Conservation (phyloP, 2,113 vertebrate genomes). For the Hemicordylus capensis region DNA sequence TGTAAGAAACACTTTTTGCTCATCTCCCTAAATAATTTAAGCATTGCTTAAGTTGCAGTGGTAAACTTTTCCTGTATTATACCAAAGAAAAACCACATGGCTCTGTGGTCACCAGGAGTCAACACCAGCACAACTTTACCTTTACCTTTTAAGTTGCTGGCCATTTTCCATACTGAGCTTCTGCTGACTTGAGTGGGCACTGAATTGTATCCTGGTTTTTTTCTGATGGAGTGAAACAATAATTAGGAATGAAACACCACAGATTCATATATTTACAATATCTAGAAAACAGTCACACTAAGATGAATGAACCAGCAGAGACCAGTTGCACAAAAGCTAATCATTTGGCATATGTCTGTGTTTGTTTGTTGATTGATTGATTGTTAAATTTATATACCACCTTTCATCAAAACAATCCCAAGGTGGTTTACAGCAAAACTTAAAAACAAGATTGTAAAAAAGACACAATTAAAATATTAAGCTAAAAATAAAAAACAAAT, state of each 20-base stretch:
- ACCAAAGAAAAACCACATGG: too few relatives aligned
- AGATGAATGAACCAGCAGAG: background rate
- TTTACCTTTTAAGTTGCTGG: constrained; percentile 9
- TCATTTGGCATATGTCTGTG: background rate
- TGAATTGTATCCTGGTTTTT: background rate
- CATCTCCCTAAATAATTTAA: background rate
- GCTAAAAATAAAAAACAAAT: too few relatives aligned
- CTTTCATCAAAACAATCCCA: too few relatives aligned
- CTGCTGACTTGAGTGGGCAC: background rate
- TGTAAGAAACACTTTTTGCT: background rate
- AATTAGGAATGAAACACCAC: background rate
- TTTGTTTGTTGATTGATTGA: too few relatives aligned
- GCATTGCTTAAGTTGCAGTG: too few relatives aligned
- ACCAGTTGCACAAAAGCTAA: background rate
- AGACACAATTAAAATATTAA: too few relatives aligned
- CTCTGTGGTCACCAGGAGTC: too few relatives aligned
- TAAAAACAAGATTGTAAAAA: too few relatives aligned
- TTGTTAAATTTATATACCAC: too few relatives aligned
- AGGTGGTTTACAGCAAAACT: too few relatives aligned
- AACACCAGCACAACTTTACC: too few relatives aligned
- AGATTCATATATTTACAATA: background rate
- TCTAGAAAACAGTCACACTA: background rate
- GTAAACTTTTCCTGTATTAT: too few relatives aligned
- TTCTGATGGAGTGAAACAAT: background rate
- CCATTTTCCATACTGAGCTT: rapidly evolving